A percentile compares a stretch with the other conserved stretches of the same genome.
phyloP scores from a whole-genome alignment of 2,797 vertebrate genomes.

The Alexandromys oeconomus region DNA sequence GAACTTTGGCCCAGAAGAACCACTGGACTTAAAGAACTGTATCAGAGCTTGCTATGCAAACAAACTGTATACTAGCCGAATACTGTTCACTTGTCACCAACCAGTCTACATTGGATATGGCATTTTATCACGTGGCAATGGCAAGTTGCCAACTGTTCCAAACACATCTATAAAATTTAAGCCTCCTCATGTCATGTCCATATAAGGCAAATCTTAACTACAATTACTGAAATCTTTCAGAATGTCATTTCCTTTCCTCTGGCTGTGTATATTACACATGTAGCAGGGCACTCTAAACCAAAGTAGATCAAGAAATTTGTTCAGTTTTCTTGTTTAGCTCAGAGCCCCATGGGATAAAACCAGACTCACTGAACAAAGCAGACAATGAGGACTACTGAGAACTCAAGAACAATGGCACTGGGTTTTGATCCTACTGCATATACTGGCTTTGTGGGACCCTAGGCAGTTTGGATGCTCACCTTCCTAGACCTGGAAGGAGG shows the following conservation, averaged over 20 bases:
- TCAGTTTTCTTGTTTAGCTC: background rate
- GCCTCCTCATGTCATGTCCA: background rate
- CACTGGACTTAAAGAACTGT: background rate
- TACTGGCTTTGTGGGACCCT: no score
- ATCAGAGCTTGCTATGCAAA: background rate
- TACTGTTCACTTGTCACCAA: background rate
- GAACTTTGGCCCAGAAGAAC: background rate
- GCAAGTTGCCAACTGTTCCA: background rate
- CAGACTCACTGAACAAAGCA: no score
- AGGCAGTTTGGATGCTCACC: no score
- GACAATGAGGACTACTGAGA: no score
- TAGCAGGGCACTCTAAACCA: background rate
- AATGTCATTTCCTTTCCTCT: background rate
- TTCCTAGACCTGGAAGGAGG: no score
- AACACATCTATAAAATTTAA: background rate
- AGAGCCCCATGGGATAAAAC: no score
- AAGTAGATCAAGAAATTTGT: background rate
- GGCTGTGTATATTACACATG: background rate
- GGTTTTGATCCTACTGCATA: no score
- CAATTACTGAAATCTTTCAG: background rate
- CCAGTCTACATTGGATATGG: background rate
- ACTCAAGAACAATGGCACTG: no score
- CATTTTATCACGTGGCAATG: background rate
- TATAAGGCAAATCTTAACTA: background rate
- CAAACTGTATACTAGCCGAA: background rate